phyloP scores from a whole-genome alignment of 2,113 vertebrate genomes.

The Apodemus speciosus region DNA sequence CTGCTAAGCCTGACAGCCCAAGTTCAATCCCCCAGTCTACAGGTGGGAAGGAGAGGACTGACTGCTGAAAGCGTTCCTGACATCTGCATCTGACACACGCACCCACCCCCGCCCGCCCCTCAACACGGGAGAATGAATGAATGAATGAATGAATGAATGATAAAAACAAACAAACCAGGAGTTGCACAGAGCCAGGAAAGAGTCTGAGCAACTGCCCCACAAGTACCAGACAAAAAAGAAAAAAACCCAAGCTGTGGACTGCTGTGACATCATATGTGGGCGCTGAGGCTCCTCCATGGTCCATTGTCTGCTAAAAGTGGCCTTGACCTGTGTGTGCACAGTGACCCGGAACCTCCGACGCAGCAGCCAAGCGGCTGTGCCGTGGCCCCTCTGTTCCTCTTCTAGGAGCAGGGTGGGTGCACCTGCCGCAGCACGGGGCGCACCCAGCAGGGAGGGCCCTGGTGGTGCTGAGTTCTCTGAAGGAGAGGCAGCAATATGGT shows the following conservation, averaged over 20 bases:
- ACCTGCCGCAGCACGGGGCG: fast-evolving
- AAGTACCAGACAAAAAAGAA: not conserved
- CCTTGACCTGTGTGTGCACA: not conserved
- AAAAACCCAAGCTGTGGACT: not conserved
- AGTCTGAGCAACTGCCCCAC: not conserved
- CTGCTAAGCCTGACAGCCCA: too few species aligned
- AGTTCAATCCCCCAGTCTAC: not conserved
- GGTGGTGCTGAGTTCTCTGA: not conserved
- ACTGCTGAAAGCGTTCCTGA: not conserved
- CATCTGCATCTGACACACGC: not conserved
- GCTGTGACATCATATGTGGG: not conserved
- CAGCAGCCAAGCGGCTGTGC: not conserved
- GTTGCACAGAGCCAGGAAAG: fast-evolving
- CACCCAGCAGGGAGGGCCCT: too few species aligned
- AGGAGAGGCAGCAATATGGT: not conserved
- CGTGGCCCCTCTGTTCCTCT: not conserved
- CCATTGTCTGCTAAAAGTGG: not conserved
- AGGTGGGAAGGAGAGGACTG: not conserved
- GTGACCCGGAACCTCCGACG: not conserved
- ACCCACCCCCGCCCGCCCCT: not conserved
- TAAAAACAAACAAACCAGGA: not conserved
- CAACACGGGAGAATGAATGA: not conserved
- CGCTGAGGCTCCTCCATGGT: not conserved
- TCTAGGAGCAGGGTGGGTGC: not conserved
- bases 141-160: not conserved